Base-by-base conservation (phyloP, 2,888 invertebrate species). In the Philonicus albiceps region DNA sequence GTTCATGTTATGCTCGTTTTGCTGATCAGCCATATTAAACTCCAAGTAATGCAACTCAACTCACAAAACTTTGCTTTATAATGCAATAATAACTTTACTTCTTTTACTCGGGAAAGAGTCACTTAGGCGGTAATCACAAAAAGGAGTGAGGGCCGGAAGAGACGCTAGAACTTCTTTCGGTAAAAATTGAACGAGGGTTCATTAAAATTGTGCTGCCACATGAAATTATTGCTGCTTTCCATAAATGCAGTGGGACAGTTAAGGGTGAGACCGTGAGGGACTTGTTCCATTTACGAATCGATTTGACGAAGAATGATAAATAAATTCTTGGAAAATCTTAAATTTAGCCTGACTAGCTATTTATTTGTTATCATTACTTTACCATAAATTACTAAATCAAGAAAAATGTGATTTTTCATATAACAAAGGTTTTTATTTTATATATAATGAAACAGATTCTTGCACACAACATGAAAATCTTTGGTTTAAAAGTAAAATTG, bases 1-100 rank as follows among this genome's bases (percentile, higher is more conserved):
- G 93, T 96, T 96, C 95, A 96, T 95, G 90, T 94, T 93, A 93
- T 93, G 94, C 91, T 95, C 95, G 87, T 91, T 91, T 93, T 95
- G 93, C 91, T 93, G 93, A 88, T 93, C 94, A 88, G 94, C 93
- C 94, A 94, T 94, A 90, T 84, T 89, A 6, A 43, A 19, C 43
- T 31, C 30, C 11, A 40, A 27, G 31, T 8, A 53, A 64, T n/a
- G n/a, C 19, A 72, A 64, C 31, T 88, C 88, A 87, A 88, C 85
- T 74, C 37, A 74, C 31, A 30, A 7, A 74, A 74, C 27, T 73
- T 31, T 43, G 11, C 30, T 30, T 16, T 74, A 74, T 88, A 88
- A 86, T 87, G 81, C 88, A 88, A 87, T 89, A 86, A 88, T 87
- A 86, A 88, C 88, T 88, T 88, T 84, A 87, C 55, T 83, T 19